A percentile compares a stretch with the other conserved stretches of the same genome.
These are phyloP conservation scores for Oreochromis mossambicus DNA, from an alignment of 2,797 vertebrate species.

Conservation along the genomic window DNA sequence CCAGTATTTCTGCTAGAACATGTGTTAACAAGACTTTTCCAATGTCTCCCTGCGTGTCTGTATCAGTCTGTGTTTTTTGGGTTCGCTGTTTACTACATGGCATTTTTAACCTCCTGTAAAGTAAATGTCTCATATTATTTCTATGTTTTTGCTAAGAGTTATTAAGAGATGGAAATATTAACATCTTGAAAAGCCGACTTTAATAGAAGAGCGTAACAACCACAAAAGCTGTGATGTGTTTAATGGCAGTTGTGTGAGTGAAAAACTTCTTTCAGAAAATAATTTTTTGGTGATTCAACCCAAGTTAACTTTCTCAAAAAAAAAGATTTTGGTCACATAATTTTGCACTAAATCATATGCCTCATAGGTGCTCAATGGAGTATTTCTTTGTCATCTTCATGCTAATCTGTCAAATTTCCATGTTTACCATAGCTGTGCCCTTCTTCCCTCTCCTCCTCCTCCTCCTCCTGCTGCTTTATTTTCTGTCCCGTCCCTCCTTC, in stretches of 20 bases:
- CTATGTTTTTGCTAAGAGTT: not conserved
- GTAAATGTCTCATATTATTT: not conserved
- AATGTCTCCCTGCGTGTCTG: not conserved
- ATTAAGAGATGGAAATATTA: not conserved
- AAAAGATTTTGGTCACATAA: not conserved
- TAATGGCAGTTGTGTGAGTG: not conserved
- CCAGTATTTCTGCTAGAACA: not conserved
- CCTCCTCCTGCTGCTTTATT: not conserved
- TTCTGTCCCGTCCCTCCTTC: not conserved
- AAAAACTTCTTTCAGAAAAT: conserved; percentile 7
- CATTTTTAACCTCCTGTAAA: not conserved
- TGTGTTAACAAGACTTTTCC: not conserved
- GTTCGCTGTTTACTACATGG: not conserved
- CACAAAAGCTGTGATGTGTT: not conserved
- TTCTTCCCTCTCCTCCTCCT: conserved; percentile 17
- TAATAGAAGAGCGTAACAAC: not conserved
- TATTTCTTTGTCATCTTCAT: conserved; percentile 51
- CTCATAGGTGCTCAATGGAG: conserved; percentile 13
- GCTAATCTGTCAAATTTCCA: conserved; percentile 51
- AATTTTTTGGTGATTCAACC: not conserved
- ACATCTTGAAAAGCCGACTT: not conserved
- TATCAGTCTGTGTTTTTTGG: not conserved
- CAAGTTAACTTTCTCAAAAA: not conserved
- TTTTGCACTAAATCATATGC: conserved; percentile 19
- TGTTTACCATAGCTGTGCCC: conserved; percentile 55